Evolutionary conservation across 2,113 vertebrate genomes (phyloP).

Genomic region (Aegithalos caudatus): DNA sequence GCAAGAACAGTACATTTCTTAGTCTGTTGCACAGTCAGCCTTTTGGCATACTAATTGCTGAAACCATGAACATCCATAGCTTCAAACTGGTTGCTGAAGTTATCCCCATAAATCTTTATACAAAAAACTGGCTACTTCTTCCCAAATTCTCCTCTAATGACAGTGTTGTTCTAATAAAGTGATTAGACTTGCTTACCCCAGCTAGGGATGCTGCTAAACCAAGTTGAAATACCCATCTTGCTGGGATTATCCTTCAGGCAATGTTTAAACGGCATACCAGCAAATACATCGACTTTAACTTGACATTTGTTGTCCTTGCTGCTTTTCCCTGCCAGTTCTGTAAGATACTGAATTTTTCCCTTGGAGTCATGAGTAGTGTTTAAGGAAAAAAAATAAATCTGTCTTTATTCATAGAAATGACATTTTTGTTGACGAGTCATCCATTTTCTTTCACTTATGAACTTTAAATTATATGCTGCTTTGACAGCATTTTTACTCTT

Average conservation of each 20-base stretch:
- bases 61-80: background rate
- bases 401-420: background rate
- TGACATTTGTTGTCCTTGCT: constrained; percentile 72
- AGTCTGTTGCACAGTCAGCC: background rate
- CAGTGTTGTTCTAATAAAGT: constrained; percentile 54
- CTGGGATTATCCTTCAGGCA: constrained; percentile 65
- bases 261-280: constrained; percentile 66
- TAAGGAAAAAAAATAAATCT: background rate
- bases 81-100: background rate
- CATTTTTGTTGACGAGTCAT: background rate
- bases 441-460: background rate
- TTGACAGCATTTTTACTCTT: background rate
- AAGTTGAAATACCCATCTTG: constrained; percentile 63
- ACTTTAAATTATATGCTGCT: background rate
- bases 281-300: constrained; percentile 61
- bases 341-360: background rate
- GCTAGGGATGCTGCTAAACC: constrained; percentile 58
- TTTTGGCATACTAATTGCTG: background rate
- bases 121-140: background rate
- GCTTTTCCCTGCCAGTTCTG: constrained; percentile 16
- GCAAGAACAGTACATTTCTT: background rate
- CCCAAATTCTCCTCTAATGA: constrained; percentile 43
- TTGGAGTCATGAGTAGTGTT: background rate
- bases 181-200: constrained; percentile 63
- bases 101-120: background rate